phyloP scores from a whole-genome alignment of 1,140 invertebrate species.

The Eupristina koningsbergeri region DNA sequence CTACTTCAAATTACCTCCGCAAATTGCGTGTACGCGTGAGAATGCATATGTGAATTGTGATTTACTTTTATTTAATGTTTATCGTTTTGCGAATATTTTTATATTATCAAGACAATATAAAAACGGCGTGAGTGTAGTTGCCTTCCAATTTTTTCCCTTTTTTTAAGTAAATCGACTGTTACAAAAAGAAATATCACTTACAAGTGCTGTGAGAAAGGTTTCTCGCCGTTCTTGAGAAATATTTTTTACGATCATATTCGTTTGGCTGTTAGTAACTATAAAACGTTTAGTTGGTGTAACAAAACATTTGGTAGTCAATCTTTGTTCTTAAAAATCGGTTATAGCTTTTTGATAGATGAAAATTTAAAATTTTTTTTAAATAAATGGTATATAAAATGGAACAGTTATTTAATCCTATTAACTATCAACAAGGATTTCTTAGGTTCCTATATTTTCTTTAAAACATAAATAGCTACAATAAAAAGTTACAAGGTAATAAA shows the following conservation, averaged over 20 bases:
- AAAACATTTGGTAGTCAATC: constrained; percentile 6
- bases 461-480: too few species aligned
- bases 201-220: constrained; percentile 1
- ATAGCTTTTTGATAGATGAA: constrained; percentile 15
- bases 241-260: constrained; percentile 18
- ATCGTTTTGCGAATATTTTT: constrained; percentile 9
- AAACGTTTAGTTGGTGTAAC: constrained; percentile 16
- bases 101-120: constrained; percentile 6
- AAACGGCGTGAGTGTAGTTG: not conserved
- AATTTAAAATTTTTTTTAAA: not conserved
- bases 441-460: too few species aligned
- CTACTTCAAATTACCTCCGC: not conserved
- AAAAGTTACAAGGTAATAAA: too few species aligned
- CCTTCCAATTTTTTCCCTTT: not conserved
- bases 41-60: not conserved
- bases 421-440: not conserved
- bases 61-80: constrained; percentile 29
- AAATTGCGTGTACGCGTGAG: not conserved
- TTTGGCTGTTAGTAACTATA: constrained; percentile 14
- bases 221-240: constrained; percentile 25
- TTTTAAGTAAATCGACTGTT: constrained; percentile 2
- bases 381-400: not conserved
- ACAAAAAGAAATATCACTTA: constrained; percentile 21
- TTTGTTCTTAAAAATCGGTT: not conserved
- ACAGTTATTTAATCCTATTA: constrained; percentile 10